Evolutionary conservation across 2,113 vertebrate species (phyloP), one percentile per base, ranked within the genome.

Genomic region (Gasterosteus aculeatus): DNA sequence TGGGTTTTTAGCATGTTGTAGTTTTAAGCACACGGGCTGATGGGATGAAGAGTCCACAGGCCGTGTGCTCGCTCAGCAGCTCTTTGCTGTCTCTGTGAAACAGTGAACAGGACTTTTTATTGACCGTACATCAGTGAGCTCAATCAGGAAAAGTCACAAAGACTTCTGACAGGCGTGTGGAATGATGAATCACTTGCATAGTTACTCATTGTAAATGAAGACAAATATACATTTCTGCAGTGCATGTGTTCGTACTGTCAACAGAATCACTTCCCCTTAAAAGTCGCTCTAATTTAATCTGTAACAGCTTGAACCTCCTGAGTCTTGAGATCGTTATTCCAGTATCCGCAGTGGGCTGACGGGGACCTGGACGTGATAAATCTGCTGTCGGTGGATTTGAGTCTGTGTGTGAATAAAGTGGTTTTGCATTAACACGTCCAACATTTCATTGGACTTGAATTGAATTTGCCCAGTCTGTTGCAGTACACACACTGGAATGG

Each of bases 111-210:
- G 22, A 44, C 41, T 29, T 53, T 76, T 58, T n/a, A 57, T 44
- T 54, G 69, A 72, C 60, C 60, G 76, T 0, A 46, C 44, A 78
- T 84, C 66, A 38, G 31, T 70, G 59, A 26, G 62, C 75, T 73
- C 76, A 83, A 90, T 89, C 69, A 83, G 63, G 75, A 88, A 81
- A 47, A 83, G 87, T 77, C 81, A 73, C 86, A 87, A 86, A 88
- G 72, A 72, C 61, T 42, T n/a, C 68, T 60, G 46, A 69, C 73
- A 56, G 56, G 26, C 69, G 38, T 19, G 22, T 31, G 61, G 33
- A 56, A 67, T 85, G 84, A 90, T 86, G 26, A 77, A 88, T 87
- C 46, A 78, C 85, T 69, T 74, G 68, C 54, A 73, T 56, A 54
- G 12, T 51, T 38, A 35, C 26, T 73, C 51, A 65, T 69, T 77